A percentile compares a stretch with the other conserved stretches of the same genome.
These are phyloP conservation scores for Notothenia rossii DNA, from an alignment of 2,113 vertebrate species.

Conservation along the genomic window DNA sequence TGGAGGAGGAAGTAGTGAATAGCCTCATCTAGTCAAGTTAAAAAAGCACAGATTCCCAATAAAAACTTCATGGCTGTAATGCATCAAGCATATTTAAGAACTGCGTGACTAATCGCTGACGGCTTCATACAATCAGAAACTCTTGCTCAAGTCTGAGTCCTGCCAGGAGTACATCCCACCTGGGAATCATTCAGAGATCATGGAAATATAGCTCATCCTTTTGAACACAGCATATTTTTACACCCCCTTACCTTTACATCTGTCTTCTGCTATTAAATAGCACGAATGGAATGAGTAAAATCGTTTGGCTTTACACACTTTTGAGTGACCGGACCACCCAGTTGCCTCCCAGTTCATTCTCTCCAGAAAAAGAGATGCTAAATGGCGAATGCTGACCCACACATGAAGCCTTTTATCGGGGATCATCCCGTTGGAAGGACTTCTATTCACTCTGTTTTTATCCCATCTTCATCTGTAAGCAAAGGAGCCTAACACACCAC, in stretches of 20 bases:
- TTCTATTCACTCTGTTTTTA: constrained; percentile 52
- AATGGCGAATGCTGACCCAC: constrained; percentile 43
- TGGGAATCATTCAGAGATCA: constrained; percentile 64
- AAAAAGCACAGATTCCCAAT: constrained; percentile 33
- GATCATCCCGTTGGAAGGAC: constrained; percentile 53
- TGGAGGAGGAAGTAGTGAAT: constrained; percentile 21
- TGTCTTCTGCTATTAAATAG: constrained; percentile 46
- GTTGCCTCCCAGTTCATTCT: constrained; percentile 30
- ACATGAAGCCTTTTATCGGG: constrained; percentile 49
- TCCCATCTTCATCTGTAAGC: constrained; percentile 63
- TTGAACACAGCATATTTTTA: constrained; percentile 41
- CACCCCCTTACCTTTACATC: constrained; percentile 1
- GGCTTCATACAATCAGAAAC: constrained; percentile 57
- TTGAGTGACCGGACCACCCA: constrained; percentile 59
- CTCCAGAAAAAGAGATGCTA: constrained; percentile 31
- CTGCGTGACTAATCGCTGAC: constrained; percentile 58
- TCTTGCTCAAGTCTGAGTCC: constrained; percentile 33
- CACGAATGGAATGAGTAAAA: constrained; percentile 46
- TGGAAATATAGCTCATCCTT: constrained; percentile 60
- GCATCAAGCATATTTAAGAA: constrained; percentile 40
- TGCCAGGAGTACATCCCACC: constrained; percentile 55
- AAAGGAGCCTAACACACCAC: constrained; percentile 58
- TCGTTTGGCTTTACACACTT: constrained; percentile 18
- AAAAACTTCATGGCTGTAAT: constrained; percentile 39
- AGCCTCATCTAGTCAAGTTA: constrained; percentile 20